Evolutionary conservation across 2,888 invertebrate genomes (phyloP).

Genomic region (Eudemis profundana): DNA sequence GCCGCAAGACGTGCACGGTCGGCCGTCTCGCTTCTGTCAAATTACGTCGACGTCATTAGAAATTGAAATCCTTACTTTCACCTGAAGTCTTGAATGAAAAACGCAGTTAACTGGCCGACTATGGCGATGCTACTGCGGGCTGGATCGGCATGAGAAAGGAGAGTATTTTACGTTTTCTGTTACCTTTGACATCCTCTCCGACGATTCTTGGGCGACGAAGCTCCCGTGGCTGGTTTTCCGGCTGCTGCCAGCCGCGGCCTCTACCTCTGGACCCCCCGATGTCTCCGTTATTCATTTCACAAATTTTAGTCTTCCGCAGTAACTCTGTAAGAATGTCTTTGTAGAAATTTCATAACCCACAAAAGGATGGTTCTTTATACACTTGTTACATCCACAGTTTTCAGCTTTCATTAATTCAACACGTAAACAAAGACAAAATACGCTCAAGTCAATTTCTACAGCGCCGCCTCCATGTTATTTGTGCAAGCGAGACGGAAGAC

Average conservation of each 20-base stretch:
- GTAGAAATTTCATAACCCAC: slow-evolving; percentile 72
- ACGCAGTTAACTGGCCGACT: slow-evolving; percentile 63
- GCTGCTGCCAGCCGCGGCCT: slow-evolving; percentile 81
- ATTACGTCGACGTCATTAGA: slow-evolving; percentile 75
- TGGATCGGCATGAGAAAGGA: slow-evolving; percentile 60
- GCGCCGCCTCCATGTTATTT: slow-evolving; percentile 78
- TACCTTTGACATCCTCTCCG: slow-evolving; percentile 74
- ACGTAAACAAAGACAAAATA: slow-evolving; percentile 84
- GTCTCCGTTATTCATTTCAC: slow-evolving; percentile 84
- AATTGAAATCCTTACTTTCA: slow-evolving; percentile 82
- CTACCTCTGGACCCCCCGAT: slow-evolving; percentile 80
- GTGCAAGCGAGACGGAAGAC: slow-evolving; percentile 50
- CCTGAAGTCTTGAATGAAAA: slow-evolving; percentile 71
- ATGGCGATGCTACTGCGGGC: slow-evolving; percentile 65
- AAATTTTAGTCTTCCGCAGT: slow-evolving; percentile 55
- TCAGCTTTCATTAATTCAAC: slow-evolving; percentile 65
- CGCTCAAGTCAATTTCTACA: slow-evolving; percentile 67
- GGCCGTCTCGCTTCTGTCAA: slow-evolving; percentile 66
- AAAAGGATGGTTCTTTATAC: slow-evolving; percentile 47
- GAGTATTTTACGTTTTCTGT: slow-evolving; percentile 47
- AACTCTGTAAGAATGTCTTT: slow-evolving; percentile 55
- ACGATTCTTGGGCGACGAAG: slow-evolving; percentile 75
- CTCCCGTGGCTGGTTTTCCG: slow-evolving; percentile 78
- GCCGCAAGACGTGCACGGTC: slow-evolving; percentile 53
- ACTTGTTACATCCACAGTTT: slow-evolving; percentile 37